phyloP scores from a whole-genome alignment of 37 sponge, comb jelly and placozoan species.

The Chondrosia reniformis region DNA sequence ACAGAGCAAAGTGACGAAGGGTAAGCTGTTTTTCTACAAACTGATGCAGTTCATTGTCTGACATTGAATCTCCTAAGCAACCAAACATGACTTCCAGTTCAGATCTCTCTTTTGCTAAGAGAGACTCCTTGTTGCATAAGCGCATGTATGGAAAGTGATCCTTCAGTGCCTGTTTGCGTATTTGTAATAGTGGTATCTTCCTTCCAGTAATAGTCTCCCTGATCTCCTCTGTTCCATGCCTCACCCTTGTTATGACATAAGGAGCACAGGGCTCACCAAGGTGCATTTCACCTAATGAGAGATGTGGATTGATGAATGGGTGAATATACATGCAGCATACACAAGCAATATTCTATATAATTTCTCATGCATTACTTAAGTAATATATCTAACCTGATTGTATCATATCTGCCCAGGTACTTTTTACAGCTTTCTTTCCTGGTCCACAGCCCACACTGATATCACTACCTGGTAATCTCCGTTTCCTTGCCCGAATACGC shows the following conservation, averaged over 20 bases:
- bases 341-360: background rate
- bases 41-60: background rate
- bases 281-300: conserved; percentile 22
- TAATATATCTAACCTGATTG: background rate
- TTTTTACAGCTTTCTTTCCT: background rate
- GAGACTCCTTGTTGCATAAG: background rate
- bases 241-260: background rate
- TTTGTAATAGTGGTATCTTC: conserved; percentile 5
- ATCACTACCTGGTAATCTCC: conserved; percentile 2
- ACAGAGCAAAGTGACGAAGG: conserved; percentile 14
- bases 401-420: conserved; percentile 2
- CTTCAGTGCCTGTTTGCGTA: background rate
- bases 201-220: background rate
- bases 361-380: background rate
- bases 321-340: background rate
- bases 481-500: background rate
- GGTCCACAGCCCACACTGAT: conserved; percentile 12
- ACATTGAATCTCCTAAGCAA: background rate
- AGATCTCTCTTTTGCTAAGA: background rate
- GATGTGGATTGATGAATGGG: no score
- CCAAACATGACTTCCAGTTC: background rate
- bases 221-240: background rate
- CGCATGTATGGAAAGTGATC: conserved; percentile 9
- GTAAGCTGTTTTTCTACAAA: background rate
- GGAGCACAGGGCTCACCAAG: conserved; percentile 21